Evolutionary conservation across 2,888 invertebrate species (phyloP).

Genomic region (Celastrina argiolus): DNA sequence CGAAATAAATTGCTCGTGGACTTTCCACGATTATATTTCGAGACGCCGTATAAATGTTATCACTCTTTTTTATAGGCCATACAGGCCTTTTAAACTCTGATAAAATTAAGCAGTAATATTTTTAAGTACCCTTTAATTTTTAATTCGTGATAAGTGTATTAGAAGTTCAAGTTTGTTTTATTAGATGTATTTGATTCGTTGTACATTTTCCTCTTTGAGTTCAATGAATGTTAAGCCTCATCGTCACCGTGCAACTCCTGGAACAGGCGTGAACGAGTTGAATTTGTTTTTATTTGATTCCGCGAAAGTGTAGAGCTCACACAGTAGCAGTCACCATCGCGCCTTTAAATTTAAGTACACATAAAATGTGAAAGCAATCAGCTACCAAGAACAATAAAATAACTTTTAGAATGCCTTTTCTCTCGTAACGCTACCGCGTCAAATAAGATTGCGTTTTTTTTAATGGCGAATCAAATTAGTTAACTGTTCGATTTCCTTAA

Average conservation of each 20-base stretch:
- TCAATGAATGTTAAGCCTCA: too few species aligned
- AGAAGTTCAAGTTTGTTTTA: neutral
- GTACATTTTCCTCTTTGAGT: neutral
- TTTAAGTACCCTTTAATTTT: neutral
- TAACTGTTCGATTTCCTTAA: neutral
- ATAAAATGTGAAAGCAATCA: neutral
- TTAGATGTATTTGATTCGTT: neutral
- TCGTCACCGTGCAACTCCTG: too few species aligned
- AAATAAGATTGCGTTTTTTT: neutral
- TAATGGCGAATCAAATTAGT: neutral
- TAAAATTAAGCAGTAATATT: neutral
- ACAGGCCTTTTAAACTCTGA: neutral
- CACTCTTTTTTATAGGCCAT: neutral
- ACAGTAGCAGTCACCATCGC: neutral
- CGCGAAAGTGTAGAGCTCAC: neutral
- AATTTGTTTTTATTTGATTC: neutral
- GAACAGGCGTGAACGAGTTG: neutral
- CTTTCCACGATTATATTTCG: neutral
- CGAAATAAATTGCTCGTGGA: constrained; percentile 9
- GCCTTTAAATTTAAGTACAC: neutral
- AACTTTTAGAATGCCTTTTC: neutral
- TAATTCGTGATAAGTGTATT: neutral
- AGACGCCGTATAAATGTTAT: neutral
- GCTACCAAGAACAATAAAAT: neutral
- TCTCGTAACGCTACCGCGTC: neutral